These are phyloP conservation scores for Neuroterus valhalla DNA, from an alignment of 1,140 invertebrate species.

Conservation along the genomic window DNA sequence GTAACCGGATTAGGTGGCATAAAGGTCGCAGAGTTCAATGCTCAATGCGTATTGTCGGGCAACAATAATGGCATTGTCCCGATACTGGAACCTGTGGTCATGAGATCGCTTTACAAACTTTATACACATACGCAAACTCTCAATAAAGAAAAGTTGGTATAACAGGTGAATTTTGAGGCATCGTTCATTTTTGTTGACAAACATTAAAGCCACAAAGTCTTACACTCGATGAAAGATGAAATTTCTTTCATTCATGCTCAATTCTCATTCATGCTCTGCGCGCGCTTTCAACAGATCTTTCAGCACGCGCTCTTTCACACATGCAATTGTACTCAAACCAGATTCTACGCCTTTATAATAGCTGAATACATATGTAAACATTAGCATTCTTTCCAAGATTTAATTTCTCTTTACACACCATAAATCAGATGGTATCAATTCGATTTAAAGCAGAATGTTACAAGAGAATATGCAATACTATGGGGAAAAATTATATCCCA, in stretches of 20 bases:
- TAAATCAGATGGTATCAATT: too few relatives aligned
- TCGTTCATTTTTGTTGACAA: slow-evolving; percentile 25
- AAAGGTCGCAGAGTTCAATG: slow-evolving; percentile 56
- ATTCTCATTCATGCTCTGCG: slow-evolving; percentile 18
- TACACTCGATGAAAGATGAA: slow-evolving; percentile 1
- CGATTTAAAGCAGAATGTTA: too few relatives aligned
- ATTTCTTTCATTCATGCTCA: slow-evolving; percentile 14
- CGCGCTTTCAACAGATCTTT: slow-evolving; percentile 4
- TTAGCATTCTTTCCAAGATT: too few relatives aligned
- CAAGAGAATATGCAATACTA: too few relatives aligned
- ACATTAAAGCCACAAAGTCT: slow-evolving; percentile 26
- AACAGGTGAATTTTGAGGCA: slow-evolving; percentile 48
- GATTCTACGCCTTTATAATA: background rate
- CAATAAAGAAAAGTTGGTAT: slow-evolving; percentile 31
- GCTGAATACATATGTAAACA: too few relatives aligned
- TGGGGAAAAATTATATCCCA: too few relatives aligned
- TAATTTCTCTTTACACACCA: too few relatives aligned
- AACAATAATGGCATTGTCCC: slow-evolving; percentile 59
- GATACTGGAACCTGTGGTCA: slow-evolving; percentile 49
- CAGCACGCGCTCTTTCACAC: background rate
- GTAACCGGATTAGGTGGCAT: slow-evolving; percentile 58
- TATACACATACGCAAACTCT: slow-evolving; percentile 35
- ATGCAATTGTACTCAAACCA: slow-evolving; percentile 14
- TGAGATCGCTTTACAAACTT: slow-evolving; percentile 54
- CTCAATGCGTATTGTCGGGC: slow-evolving; percentile 57